These are phyloP conservation scores for Bombus cullumanus DNA, from an alignment of 1,140 invertebrate species.

Conservation along the genomic window DNA sequence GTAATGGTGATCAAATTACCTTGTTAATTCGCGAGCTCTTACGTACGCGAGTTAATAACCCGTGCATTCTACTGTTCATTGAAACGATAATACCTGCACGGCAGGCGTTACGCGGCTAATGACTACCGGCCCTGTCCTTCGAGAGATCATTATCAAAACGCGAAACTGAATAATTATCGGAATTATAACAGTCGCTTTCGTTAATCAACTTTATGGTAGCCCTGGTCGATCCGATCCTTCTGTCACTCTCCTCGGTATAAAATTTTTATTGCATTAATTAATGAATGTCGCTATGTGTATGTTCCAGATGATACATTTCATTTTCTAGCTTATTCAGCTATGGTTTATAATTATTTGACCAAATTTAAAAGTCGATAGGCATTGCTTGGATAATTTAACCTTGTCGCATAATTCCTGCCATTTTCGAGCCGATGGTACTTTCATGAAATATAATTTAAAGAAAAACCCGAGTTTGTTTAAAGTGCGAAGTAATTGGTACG, in stretches of 20 bases:
- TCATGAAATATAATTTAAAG: too few relatives aligned
- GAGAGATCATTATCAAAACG: constrained; percentile 45
- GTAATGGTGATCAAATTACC: constrained; percentile 49
- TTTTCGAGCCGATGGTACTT: too few relatives aligned
- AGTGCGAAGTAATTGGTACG: too few relatives aligned
- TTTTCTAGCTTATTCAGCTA: background rate
- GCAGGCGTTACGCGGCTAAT: constrained; percentile 29
- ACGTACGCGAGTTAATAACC: constrained; percentile 50
- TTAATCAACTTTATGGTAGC: constrained; percentile 18
- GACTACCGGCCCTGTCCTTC: constrained; percentile 39
- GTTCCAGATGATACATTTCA: background rate
- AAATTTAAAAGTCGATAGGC: too few relatives aligned
- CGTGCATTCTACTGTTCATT: constrained; percentile 52
- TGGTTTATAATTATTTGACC: too few relatives aligned
- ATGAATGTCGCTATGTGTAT: too few relatives aligned
- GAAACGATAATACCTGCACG: constrained; percentile 50
- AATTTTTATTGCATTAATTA: background rate
- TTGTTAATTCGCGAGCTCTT: constrained; percentile 51
- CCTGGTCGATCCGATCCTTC: too few relatives aligned
- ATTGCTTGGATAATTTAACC: too few relatives aligned
- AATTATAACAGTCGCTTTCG: constrained; percentile 48
- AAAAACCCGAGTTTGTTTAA: too few relatives aligned
- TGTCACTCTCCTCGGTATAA: background rate
- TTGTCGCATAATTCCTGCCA: too few relatives aligned
- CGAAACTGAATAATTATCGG: constrained; percentile 40